A percentile compares a stretch with the other conserved stretches of the same genome.
phyloP scores from a whole-genome alignment of 2,113 vertebrate genomes.

The Saccopteryx bilineata region DNA sequence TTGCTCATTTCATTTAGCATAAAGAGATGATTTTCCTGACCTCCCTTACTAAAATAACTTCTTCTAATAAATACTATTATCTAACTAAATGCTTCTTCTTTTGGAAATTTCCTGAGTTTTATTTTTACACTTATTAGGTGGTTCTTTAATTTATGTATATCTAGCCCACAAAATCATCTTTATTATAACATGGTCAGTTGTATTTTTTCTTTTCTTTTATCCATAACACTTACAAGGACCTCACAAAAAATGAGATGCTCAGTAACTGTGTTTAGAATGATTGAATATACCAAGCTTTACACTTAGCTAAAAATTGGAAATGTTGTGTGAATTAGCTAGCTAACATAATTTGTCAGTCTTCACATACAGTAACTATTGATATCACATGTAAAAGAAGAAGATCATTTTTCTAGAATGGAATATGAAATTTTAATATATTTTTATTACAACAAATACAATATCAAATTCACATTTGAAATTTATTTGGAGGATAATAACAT shows the following conservation, averaged over 20 bases:
- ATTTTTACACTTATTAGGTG: background rate
- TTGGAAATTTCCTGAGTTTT: background rate
- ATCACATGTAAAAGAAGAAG: background rate
- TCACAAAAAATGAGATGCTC: background rate
- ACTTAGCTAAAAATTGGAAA: background rate
- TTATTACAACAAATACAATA: background rate
- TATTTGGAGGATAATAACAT: background rate
- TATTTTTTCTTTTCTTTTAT: background rate
- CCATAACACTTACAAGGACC: background rate
- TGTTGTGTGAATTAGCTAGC: background rate
- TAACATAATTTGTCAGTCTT: background rate
- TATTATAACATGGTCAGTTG: background rate
- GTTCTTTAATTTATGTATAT: background rate
- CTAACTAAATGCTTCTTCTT: background rate
- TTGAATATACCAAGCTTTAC: background rate
- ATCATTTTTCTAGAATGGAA: background rate
- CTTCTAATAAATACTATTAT: background rate
- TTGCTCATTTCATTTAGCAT: too few species aligned
- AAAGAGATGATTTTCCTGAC: background rate
- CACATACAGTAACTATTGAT: background rate
- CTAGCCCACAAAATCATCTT: background rate
- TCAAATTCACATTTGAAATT: background rate
- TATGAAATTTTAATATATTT: background rate
- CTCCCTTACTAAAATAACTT: background rate
- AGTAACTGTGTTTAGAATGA: background rate